Conservation (phyloP, 2,113 vertebrate species). For the Spermophilus dauricus region DNA sequence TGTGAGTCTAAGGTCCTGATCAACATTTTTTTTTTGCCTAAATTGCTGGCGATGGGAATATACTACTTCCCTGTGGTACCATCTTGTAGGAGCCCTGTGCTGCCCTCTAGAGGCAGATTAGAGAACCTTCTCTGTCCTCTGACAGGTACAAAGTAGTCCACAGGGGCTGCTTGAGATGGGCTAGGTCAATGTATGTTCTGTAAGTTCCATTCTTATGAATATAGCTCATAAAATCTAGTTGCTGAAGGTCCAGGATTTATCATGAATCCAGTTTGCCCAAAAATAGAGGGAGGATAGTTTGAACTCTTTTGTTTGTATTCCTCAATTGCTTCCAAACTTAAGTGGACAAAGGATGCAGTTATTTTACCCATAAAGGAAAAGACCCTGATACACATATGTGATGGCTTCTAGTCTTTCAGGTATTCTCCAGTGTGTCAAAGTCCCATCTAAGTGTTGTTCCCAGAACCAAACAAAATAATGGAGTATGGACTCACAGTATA, state of each 20-base stretch:
- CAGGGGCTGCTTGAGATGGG: not conserved
- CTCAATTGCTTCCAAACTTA: not conserved
- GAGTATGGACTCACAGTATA: not conserved
- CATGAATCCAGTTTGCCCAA: not conserved
- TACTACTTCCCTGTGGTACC: not conserved
- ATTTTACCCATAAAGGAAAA: not conserved
- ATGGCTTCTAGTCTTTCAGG: slow-evolving; percentile 15
- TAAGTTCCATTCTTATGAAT: not conserved
- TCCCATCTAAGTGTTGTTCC: not conserved
- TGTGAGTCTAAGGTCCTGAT: not conserved
- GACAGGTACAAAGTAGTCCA: not conserved
- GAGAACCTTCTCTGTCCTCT: not conserved
- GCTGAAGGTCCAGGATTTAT: not conserved
- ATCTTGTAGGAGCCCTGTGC: not conserved
- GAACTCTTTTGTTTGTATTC: not conserved
- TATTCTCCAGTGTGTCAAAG: not conserved
- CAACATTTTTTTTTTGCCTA: not conserved
- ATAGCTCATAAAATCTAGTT: not conserved
- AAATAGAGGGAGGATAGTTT: not conserved
- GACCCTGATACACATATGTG: no score
- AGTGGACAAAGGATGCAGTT: not conserved
- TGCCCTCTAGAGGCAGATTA: not conserved
- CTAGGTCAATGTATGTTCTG: not conserved
- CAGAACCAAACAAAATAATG: slow-evolving; percentile 24
- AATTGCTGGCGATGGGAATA: not conserved